Evolutionary conservation across 2,888 invertebrate genomes (phyloP).

Genomic region (Hyalella azteca): DNA sequence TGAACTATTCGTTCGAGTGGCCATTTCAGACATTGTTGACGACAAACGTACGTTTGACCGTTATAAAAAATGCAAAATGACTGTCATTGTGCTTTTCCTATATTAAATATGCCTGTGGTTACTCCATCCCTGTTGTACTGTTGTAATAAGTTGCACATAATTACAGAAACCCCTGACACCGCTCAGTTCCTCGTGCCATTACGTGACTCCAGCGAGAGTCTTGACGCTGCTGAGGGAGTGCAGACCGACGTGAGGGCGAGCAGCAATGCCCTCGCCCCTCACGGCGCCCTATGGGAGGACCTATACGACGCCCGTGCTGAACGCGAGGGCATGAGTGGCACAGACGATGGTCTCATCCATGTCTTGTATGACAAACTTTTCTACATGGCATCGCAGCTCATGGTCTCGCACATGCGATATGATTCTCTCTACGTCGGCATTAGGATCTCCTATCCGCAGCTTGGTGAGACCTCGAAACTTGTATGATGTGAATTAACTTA

Average conservation of each 20-base stretch:
- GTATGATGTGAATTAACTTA: too few relatives aligned
- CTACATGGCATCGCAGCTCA: neutral
- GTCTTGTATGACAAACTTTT: slow-evolving; percentile 7
- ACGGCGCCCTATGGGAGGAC: neutral
- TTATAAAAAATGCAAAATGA: too few relatives aligned
- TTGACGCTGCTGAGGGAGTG: neutral
- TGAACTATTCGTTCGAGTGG: too few relatives aligned
- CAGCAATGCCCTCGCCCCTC: slow-evolving; percentile 13
- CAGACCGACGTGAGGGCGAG: slow-evolving; percentile 6
- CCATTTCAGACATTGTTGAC: too few relatives aligned
- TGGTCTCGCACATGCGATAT: slow-evolving; percentile 4
- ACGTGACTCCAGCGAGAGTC: neutral
- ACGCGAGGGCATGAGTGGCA: neutral
- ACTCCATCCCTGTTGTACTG: too few relatives aligned
- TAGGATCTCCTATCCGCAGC: slow-evolving; percentile 10
- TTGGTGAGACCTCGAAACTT: neutral
- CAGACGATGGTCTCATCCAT: neutral
- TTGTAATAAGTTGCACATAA: too few relatives aligned
- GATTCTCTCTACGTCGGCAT: slow-evolving; percentile 36
- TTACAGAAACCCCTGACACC: slow-evolving; percentile 43
- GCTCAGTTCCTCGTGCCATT: slow-evolving; percentile 44
- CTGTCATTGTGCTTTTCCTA: too few relatives aligned
- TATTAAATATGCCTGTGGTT: too few relatives aligned
- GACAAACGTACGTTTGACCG: too few relatives aligned
- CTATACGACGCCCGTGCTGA: neutral